Evolutionary conservation across 2,797 vertebrate species (phyloP), one percentile per base, ranked within the genome.

Genomic region (Spatula clypeata): DNA sequence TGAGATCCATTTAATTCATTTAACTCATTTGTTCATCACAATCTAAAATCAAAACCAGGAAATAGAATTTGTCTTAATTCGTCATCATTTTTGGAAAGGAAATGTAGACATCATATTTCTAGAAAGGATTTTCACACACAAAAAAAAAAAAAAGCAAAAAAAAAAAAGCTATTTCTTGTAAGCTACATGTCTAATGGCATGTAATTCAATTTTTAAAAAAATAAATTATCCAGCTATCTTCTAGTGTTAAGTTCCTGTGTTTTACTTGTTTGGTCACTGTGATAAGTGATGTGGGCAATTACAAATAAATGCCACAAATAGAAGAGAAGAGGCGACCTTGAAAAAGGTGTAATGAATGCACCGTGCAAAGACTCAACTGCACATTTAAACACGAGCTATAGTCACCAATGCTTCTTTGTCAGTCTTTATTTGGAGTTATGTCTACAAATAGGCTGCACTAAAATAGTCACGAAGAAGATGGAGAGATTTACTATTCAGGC

Each of bases 381-480:
- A 66, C 38, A 34, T 79, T 93, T 74, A 93, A 82, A 51, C 27
- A 51, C 23, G 58, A 57, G 4, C 40, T 76, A 23, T 18, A 91
- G 20, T 21, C 11, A 84, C 49, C 31, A 84, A 29, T 84, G 42
- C 45, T 92, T 84, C 80, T 72, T 91, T 93, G 29, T 84, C 74
- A 73, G 45, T 91, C 90, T 92, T 93, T 93, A 91, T 91, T 87
- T 93, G 34, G 74, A 64, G 15, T 40, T 85, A 84, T 24, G 14
- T 62, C n/a, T 86, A 67, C 32, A 95, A 73, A 92, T 53, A 75
- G 77, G 5, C n/a, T 79, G 7, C 66, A 86, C 69, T 47, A 45
- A 96, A 94, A 82, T 83, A 92, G 31, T 10, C 6, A 4, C 72
- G 38, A 73, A 7, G 38, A 29, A 87, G 58, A 66, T 70, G 44